phyloP scores from a whole-genome alignment of 2,113 vertebrate species.

The Carollia perspicillata region DNA sequence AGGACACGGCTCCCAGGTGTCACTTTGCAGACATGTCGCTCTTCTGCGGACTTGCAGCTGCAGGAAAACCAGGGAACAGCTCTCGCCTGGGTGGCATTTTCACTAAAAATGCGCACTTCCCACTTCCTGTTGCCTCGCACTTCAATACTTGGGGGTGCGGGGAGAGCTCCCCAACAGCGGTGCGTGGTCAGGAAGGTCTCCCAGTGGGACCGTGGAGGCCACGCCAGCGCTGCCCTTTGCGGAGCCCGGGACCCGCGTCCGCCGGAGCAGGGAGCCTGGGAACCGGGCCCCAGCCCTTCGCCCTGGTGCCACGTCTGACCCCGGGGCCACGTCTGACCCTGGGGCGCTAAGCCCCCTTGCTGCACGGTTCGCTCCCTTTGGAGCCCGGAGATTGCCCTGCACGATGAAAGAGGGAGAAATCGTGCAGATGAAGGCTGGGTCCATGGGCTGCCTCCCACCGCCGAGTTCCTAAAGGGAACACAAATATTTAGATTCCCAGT shows the following conservation, averaged over 20 bases:
- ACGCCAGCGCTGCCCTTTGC: no score
- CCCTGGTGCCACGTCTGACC: no score
- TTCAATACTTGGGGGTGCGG: not conserved
- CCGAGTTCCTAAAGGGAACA: not conserved
- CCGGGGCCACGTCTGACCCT: no score
- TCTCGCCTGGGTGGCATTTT: not conserved
- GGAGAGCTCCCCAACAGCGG: not conserved
- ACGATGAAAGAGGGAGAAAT: not conserved
- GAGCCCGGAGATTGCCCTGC: not conserved
- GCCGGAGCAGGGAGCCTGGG: no score
- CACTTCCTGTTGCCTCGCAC: not conserved
- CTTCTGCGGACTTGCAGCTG: not conserved
- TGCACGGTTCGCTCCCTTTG: no score
- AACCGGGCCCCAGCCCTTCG: no score
- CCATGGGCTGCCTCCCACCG: not conserved
- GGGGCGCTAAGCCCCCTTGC: no score
- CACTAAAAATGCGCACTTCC: not conserved
- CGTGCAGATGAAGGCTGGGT: not conserved
- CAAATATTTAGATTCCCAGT: not conserved
- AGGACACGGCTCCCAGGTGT: not conserved
- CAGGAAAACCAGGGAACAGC: not conserved
- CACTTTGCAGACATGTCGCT: not conserved
- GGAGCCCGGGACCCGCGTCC: no score
- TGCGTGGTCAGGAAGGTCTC: not conserved
- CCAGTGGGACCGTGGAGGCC: not conserved